Evolutionary conservation across 2,888 invertebrate species (phyloP).

Genomic region (Lordiphosa fenestrarum): DNA sequence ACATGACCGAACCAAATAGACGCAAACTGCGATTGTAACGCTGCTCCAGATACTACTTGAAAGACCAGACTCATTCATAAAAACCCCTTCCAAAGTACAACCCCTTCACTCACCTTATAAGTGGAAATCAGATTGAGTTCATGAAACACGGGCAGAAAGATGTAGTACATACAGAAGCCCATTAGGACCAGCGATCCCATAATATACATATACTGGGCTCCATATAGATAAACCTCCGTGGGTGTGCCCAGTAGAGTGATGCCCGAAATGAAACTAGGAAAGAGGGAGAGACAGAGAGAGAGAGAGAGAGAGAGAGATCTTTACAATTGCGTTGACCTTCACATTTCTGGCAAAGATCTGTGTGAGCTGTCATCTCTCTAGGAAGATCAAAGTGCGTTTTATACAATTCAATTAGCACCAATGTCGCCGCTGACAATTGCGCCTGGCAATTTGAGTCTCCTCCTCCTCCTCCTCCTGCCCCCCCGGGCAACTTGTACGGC

Average conservation of each 20-base stretch:
- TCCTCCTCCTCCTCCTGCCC: no score
- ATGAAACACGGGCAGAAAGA: conserved; percentile 87
- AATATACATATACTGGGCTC: conserved; percentile 86
- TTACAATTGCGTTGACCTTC: conserved; percentile 51
- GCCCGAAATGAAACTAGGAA: conserved; percentile 86
- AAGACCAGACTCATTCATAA: neutral
- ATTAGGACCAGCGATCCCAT: conserved; percentile 82
- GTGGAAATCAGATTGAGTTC: conserved; percentile 87
- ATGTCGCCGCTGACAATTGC: conserved; percentile 18
- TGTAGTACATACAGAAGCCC: conserved; percentile 83
- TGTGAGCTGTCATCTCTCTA: conserved; percentile 9
- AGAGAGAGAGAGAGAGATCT: conserved; percentile 35
- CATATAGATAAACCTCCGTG: conserved; percentile 89
- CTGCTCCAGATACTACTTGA: conserved; percentile 83
- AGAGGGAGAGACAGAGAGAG: conserved; percentile 32
- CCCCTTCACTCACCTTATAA: conserved; percentile 84
- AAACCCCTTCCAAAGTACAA: neutral
- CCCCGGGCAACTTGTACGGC: conserved; percentile 16
- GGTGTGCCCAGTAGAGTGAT: conserved; percentile 89
- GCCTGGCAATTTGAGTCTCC: conserved; percentile 23
- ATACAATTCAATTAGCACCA: conserved; percentile 65
- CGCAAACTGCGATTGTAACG: conserved; percentile 85
- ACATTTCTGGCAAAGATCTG: neutral
- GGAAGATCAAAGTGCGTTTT: conserved; percentile 67
- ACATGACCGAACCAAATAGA: conserved; percentile 85